Percentiles rank a stretch among this genome's conserved stretches.
Conservation (phyloP, 2,113 vertebrate genomes). For the Triplophysa tibetana region DNA sequence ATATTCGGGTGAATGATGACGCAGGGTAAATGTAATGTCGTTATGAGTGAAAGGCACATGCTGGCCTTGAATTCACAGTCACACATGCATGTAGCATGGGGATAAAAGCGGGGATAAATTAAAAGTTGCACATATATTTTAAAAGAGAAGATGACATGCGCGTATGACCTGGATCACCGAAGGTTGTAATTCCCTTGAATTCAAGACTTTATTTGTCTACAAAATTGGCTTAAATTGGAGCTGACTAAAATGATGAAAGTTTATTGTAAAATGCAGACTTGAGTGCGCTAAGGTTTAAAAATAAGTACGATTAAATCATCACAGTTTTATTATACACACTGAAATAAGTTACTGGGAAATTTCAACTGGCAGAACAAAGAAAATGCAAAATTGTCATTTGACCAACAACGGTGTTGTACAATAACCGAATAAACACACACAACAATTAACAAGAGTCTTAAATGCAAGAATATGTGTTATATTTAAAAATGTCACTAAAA, state of each 20-base stretch:
- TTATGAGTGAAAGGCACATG: conserved; percentile 19
- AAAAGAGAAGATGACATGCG: background rate
- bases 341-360: too few relatives aligned
- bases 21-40: conserved; percentile 11
- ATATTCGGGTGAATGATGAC: conserved; percentile 26
- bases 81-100: conserved; percentile 19
- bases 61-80: conserved; percentile 14
- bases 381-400: too few relatives aligned
- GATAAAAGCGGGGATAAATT: conserved; percentile 13
- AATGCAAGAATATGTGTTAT: too few relatives aligned
- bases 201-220: background rate
- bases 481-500: background rate
- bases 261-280: background rate
- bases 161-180: background rate
- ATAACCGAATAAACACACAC: background rate
- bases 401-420: too few relatives aligned
- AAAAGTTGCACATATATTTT: conserved; percentile 19
- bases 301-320: background rate
- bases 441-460: background rate
- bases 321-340: background rate
- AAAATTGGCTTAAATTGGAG: background rate
- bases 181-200: background rate
- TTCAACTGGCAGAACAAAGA: too few relatives aligned
- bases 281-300: background rate
- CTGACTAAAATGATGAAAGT: background rate